Base-by-base conservation (phyloP, 2,888 invertebrate species). In the Lasius platythorax region DNA sequence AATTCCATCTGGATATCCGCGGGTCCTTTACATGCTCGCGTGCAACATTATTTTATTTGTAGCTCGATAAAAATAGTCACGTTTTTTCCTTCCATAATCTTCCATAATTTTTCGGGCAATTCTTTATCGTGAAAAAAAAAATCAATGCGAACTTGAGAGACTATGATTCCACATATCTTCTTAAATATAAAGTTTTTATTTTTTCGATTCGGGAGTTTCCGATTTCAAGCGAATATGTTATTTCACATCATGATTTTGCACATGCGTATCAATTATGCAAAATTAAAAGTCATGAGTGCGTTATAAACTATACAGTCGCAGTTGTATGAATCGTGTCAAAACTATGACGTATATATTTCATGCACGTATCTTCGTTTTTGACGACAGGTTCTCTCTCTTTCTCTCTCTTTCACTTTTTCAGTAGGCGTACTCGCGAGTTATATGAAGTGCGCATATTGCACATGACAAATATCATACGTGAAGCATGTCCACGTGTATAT, bases 391-490 rank as follows among this genome's bases (percentile, higher is more conserved):
- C 28, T 76, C 18, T 64, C 46, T 64, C 50, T 50, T 4, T 46
- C 8, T 50, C 50, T 46, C 15, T 15, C 5, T 43, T 15, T 64
- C 33, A 37, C 23, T 66, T 28, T 76, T 67, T 12, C 28, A 53
- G 37, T 50, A 75, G 46, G 46, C 53, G 40, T 75, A 75, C 43
- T 56, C 78, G 37, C 11, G 56, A 78, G 15, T 68, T 68, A 78
- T 68, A 40, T 64, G 64, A 15, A 63, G 30, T 28, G 30, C 43
- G 15, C 12, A 15, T 23, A 30, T 67, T 76, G 53, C 66, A 76
- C 40, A 30, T 58, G 78, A 68, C 78, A 78, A 78, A 78, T 56
- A 33, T 78, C n/a, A 67, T 56, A 40, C 11, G 33, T 58, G 78
- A 78, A 58, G 15, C 43, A 78, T 68, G 56, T 78, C 68, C 12